phyloP scores from a whole-genome alignment of 2,113 vertebrate species.

The Antechinus stuartii region DNA sequence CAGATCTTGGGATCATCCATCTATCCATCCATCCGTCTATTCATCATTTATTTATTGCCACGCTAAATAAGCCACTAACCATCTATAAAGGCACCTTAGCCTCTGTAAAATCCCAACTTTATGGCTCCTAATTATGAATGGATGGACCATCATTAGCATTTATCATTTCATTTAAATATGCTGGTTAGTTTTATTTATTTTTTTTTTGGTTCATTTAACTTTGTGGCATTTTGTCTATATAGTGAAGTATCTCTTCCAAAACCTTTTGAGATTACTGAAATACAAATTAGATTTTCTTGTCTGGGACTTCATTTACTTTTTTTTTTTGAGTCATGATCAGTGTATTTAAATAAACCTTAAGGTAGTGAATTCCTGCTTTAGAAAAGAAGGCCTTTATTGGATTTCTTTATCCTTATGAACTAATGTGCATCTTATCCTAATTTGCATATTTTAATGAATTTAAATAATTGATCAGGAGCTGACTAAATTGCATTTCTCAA shows the following conservation, averaged over 20 bases:
- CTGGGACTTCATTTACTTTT: background rate
- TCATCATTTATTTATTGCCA: background rate
- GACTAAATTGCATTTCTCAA: conserved; percentile 17
- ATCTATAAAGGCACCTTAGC: conserved; percentile 56
- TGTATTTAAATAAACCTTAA: conserved; percentile 24
- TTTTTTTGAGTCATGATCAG: conserved; percentile 6
- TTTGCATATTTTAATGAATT: background rate
- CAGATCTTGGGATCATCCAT: conserved; percentile 43
- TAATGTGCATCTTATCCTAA: background rate
- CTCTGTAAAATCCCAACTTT: conserved; percentile 48
- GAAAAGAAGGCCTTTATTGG: background rate
- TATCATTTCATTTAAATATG: background rate
- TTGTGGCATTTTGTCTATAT: background rate
- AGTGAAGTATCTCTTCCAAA: conserved; percentile 29
- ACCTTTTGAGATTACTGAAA: background rate
- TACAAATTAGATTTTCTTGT: conserved; percentile 3
- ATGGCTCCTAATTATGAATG: background rate
- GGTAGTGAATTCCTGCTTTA: background rate
- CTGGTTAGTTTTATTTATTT: background rate
- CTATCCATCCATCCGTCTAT: no score
- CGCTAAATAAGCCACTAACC: conserved; percentile 59
- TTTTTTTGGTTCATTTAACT: background rate
- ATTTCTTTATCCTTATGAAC: conserved; percentile 25
- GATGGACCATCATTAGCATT: background rate
- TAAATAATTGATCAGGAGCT: background rate